These are phyloP conservation scores for Cheilosia scutellata DNA, from an alignment of 2,888 invertebrate species.

Conservation along the genomic window DNA sequence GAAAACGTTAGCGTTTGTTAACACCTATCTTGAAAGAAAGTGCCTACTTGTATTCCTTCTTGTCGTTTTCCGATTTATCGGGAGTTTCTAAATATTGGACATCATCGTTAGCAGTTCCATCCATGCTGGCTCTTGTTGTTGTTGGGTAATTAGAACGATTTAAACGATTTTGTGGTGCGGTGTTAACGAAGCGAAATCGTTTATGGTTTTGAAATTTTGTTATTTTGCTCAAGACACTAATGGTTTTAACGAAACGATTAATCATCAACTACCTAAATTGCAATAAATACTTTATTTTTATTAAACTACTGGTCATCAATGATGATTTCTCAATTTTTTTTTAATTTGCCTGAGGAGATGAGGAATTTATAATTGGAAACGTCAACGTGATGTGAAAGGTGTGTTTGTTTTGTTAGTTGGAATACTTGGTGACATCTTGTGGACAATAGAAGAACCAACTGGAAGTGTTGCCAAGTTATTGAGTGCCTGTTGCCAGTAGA, in stretches of 20 bases:
- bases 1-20: neutral
- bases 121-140: conserved; percentile 46
- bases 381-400: conserved; percentile 28
- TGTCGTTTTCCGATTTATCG: conserved; percentile 90
- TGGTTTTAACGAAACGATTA: conserved; percentile 11
- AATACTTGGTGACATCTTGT: neutral
- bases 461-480: neutral
- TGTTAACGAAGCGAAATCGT: neutral
- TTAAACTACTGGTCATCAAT: conserved; percentile 10
- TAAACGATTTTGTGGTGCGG: conserved; percentile 5
- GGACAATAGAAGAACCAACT: neutral
- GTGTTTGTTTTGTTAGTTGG: neutral
- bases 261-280: conserved; percentile 29
- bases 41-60: conserved; percentile 90
- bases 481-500: neutral
- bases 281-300: conserved; percentile 21
- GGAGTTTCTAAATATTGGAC: conserved; percentile 85
- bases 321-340: neutral
- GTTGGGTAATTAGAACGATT: conserved; percentile 12
- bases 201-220: neutral
- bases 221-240: conserved; percentile 12
- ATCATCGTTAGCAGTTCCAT: conserved; percentile 52
- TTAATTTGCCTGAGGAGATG: neutral
- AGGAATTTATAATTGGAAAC: conserved; percentile 32
- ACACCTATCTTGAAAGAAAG: conserved; percentile 29